Percentiles rank a stretch among this genome's conserved stretches.
These are phyloP conservation scores for Allochrocebus solatus DNA, from an alignment of 2,797 vertebrate species.

Conservation along the genomic window DNA sequence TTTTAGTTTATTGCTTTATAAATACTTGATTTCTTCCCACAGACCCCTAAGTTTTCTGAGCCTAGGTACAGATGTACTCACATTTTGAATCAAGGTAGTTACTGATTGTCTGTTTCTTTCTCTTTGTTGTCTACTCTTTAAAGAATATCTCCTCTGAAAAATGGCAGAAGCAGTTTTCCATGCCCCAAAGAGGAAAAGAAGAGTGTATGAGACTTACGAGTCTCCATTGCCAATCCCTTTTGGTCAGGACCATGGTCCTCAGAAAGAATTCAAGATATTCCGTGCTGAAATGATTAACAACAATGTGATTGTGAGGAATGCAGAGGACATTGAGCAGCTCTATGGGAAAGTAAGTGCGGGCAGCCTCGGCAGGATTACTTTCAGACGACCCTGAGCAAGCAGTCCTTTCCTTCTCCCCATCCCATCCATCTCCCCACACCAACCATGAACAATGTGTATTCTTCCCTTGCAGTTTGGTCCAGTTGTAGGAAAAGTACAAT, in stretches of 20 bases:
- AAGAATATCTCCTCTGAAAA: neutral
- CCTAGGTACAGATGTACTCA: neutral
- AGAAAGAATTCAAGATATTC: conserved; percentile 81
- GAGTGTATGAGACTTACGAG: conserved; percentile 87
- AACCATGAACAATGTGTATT: accelerated
- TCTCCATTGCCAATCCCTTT: conserved; percentile 89
- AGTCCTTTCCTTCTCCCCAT: neutral
- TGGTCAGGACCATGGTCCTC: conserved; percentile 45
- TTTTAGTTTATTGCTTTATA: neutral
- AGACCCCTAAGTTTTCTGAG: neutral
- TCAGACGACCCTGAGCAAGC: neutral
- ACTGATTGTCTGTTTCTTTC: neutral
- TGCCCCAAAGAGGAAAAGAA: conserved; percentile 90
- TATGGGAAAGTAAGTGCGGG: conserved; percentile 87
- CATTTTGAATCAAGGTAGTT: neutral
- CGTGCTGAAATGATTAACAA: conserved; percentile 90
- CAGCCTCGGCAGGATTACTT: accelerated
- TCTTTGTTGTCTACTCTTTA: neutral
- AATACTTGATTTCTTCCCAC: neutral
- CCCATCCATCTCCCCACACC: neutral
- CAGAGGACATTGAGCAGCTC: conserved; percentile 88
- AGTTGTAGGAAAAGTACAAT: neutral
- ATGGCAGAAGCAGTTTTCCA: conserved; percentile 92
- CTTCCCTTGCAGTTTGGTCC: neutral
- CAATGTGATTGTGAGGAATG: conserved; percentile 88